Evolutionary conservation across 1,140 invertebrate species (phyloP).

Genomic region (Conus betulinus): DNA sequence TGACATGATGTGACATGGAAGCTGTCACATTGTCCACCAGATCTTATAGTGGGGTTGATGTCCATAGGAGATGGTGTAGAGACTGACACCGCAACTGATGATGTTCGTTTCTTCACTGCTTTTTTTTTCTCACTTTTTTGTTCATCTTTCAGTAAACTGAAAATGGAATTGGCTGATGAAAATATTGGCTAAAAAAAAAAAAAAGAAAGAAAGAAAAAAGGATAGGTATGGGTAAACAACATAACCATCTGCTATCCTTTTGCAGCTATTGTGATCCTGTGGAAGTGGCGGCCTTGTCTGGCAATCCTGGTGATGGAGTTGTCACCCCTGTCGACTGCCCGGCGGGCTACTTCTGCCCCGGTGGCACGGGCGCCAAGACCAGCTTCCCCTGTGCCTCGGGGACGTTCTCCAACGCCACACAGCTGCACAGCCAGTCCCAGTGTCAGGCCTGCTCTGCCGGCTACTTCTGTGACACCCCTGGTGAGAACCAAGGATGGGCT

Average conservation of each 20-base stretch:
- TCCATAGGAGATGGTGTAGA: too few species aligned
- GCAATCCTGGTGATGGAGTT: slow-evolving; percentile 62
- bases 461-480: slow-evolving; percentile 63
- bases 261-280: slow-evolving; percentile 71
- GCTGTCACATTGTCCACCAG: too few species aligned
- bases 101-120: too few species aligned
- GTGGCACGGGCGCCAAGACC: slow-evolving; percentile 58
- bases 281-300: slow-evolving; percentile 58
- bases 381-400: slow-evolving; percentile 65
- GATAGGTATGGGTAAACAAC: background rate
- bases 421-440: slow-evolving; percentile 56
- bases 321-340: slow-evolving; percentile 68
- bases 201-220: too few species aligned
- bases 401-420: slow-evolving; percentile 66
- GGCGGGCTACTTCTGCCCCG: slow-evolving; percentile 68
- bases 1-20: too few species aligned
- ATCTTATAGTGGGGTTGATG: too few species aligned
- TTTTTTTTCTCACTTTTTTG: too few species aligned
- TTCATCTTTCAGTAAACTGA: too few species aligned
- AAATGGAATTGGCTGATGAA: background rate
- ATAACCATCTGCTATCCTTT: background rate
- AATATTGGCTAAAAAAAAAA: background rate
- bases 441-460: slow-evolving; percentile 65
- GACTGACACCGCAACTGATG: too few species aligned
- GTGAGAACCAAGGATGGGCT: slow-evolving; percentile 34